Evolutionary conservation across 2,888 invertebrate species (phyloP), one percentile per base, ranked within the genome.

Genomic region (Ypsolopha scabrella): DNA sequence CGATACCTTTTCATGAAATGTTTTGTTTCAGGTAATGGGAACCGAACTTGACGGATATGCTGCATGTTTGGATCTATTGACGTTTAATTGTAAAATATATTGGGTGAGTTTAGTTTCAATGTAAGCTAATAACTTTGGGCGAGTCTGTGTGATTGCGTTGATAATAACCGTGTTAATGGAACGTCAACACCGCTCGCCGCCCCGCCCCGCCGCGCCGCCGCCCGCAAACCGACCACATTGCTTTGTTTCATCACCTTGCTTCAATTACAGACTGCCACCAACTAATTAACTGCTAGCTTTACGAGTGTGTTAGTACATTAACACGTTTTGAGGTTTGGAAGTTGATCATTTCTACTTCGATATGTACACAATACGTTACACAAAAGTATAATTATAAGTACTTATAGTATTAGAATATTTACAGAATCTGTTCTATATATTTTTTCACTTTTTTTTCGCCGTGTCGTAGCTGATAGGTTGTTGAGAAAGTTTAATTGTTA

Each of bases 131-230:
- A 36, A 47, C 37, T 7, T 35, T 11, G 41, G 13, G 13, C 33
- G 50, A 11, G 33, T 41, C 41, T 41, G 38, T 41, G 39, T 48
- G 49, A 48, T 48, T 48, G 46, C 35, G 39, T 45, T 47, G 45
- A 53, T 49, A 51, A 53, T 49, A 51, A 50, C 49, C n/a, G 35
- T 37, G 41, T 46, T 53, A 53, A 53, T 53, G 51, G 53, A 53
- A 53, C 51, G 53, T 53, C 53, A 53, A 53, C 53, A 53, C 41
- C 54, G 55, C 46, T 53, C 54, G 48, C 58, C 57, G 51, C 55
- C 53, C 51, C 52, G 52, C 52, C 4, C 24, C 24, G 2, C 24
- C 24, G 24, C 52, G 54, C 54, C 55, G 54, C 41, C 54, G 52
- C 53, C 24, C 55, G 54, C 54, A 41, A 41, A 35, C 24, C 53